Percentiles rank a stretch among this genome's conserved stretches.
Evolutionary conservation across 2,113 vertebrate genomes (phyloP).

Genomic region (Machaerirhynchus nigripectus): DNA sequence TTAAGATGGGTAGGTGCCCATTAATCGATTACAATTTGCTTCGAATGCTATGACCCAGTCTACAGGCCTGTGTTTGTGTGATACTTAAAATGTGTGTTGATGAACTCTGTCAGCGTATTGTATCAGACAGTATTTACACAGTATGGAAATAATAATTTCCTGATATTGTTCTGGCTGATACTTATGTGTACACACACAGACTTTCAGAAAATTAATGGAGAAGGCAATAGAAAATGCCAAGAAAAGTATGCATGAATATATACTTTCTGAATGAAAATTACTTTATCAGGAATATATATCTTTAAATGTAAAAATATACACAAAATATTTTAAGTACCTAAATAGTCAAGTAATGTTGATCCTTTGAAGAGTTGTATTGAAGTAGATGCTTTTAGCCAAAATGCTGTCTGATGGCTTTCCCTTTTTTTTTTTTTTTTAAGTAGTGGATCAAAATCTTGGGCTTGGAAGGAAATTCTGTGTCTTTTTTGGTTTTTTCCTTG

Average conservation of each 20-base stretch:
- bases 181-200: fast-evolving
- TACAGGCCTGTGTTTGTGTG: neutral
- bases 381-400: neutral
- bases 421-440: neutral
- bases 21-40: neutral
- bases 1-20: neutral
- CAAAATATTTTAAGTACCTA: neutral
- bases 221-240: neutral
- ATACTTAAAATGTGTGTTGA: neutral
- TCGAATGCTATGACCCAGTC: neutral
- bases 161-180: neutral
- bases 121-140: neutral
- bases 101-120: neutral
- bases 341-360: neutral
- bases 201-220: neutral
- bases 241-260: fast-evolving
- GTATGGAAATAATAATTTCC: neutral
- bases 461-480: neutral
- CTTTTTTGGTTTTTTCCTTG: neutral
- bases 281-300: neutral
- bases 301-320: neutral
- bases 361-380: neutral
- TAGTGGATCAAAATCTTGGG: neutral
- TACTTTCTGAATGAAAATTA: neutral
- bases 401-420: neutral